Conservation (phyloP, 2,113 vertebrate genomes). For the Astatotilapia flaviijosephi region DNA sequence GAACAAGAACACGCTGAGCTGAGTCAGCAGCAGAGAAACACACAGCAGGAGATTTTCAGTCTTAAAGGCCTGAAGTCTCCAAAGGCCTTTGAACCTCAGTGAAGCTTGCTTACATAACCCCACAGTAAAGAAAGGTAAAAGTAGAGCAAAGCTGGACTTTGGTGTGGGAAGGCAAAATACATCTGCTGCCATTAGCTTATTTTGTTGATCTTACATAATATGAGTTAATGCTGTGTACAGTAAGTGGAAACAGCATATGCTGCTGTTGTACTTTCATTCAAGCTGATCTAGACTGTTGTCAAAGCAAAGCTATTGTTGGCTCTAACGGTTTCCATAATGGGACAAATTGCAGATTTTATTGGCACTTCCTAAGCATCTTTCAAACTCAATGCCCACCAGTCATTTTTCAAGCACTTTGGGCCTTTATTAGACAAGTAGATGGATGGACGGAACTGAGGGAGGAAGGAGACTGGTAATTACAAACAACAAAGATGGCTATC, state of each 20-base stretch:
- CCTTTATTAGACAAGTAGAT: background rate
- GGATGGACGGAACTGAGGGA: background rate
- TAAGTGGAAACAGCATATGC: background rate
- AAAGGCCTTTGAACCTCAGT: background rate
- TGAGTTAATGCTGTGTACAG: background rate
- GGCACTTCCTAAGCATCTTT: background rate
- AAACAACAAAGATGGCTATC: background rate
- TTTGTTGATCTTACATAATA: background rate
- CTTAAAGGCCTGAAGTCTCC: background rate
- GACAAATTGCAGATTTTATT: background rate
- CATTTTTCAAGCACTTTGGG: background rate
- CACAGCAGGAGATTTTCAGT: background rate
- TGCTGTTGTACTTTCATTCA: background rate
- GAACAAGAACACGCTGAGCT: background rate
- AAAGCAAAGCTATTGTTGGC: background rate
- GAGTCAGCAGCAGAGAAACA: background rate
- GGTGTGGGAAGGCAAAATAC: background rate
- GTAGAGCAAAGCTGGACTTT: background rate
- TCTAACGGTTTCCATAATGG: background rate
- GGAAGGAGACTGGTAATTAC: background rate
- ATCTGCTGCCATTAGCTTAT: background rate
- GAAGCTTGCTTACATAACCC: background rate
- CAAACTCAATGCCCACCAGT: background rate
- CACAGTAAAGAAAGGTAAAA: background rate
- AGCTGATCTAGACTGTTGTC: background rate